Base-by-base conservation (phyloP, 2,888 invertebrate genomes). In the Linnaemya tessellans region DNA sequence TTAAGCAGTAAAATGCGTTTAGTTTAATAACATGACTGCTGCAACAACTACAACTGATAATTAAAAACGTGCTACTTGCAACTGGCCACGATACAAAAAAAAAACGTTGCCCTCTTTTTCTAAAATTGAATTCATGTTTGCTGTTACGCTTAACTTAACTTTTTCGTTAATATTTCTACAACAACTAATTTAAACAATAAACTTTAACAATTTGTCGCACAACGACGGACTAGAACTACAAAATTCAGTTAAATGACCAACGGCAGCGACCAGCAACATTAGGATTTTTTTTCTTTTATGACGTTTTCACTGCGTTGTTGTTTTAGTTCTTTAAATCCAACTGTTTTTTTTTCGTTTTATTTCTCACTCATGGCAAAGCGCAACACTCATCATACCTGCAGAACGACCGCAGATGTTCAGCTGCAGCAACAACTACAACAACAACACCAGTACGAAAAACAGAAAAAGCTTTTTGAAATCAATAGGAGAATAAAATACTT, bases 141-240 rank as follows among this genome's bases (percentile, higher is more conserved):
- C 62, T 78, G 58, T 46, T 58, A 75, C 56, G 78, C 51, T 83
- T 73, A 67, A 83, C 51, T 83, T 67, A 60, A 78, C 54, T 43
- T 58, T 78, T 82, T 25, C 41, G 65, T 71, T 67, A 78, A 83
- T 70, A 64, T 30, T 49, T 58, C 30, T 18, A 38, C 38, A 75
- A 43, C 62, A 70, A 54, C 41, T 41, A 54, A 60, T 51, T 22
- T 49, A 25, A 60, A 73, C 49, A 49, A 51, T 22, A 49, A 71
- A 70, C 64, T 77, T 58, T 54, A 75, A 49, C 49, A 83, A 79
- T 79, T 80, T 84, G 84, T 80, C 84, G 49, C 64, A 79, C 62
- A 75, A 74, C 51, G 22, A 51, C 67, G 30, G 30, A 30, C 30
- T 54, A 65, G 4, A 64, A 56, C 35, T 43, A 64, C 8, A 58